Evolutionary conservation across 2,113 vertebrate genomes (phyloP).

Genomic region (Engystomops pustulosus): DNA sequence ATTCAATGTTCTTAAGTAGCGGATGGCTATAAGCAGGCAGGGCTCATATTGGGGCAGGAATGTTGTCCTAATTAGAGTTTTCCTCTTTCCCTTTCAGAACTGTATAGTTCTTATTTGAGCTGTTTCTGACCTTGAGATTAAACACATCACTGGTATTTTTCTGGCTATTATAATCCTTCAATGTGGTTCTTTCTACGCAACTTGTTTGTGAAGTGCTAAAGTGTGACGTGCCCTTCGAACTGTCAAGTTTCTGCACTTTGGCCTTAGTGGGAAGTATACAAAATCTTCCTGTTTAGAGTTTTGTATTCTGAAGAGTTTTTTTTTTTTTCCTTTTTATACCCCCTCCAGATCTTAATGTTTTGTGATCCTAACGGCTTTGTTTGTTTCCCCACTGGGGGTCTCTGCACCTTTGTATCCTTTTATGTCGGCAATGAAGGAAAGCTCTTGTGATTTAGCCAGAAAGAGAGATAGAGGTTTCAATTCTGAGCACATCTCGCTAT

Average conservation of each 20-base stretch:
- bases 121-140: slow-evolving; percentile 41
- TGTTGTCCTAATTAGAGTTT: slow-evolving; percentile 56
- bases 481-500: slow-evolving; percentile 24
- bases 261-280: slow-evolving; percentile 37
- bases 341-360: slow-evolving; percentile 38
- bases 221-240: slow-evolving; percentile 52
- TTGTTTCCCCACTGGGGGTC: slow-evolving; percentile 46
- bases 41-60: slow-evolving; percentile 31
- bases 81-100: slow-evolving; percentile 24
- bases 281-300: slow-evolving; percentile 48
- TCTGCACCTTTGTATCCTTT: slow-evolving; percentile 42
- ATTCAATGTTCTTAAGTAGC: slow-evolving; percentile 29
- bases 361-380: slow-evolving; percentile 29
- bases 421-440: background rate
- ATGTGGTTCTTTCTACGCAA: slow-evolving; percentile 16
- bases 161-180: slow-evolving; percentile 14
- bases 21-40: slow-evolving; percentile 13
- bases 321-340: slow-evolving; percentile 27
- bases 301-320: slow-evolving; percentile 44
- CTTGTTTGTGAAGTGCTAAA: slow-evolving; percentile 47
- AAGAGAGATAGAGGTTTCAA: slow-evolving; percentile 16
- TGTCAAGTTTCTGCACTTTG: slow-evolving; percentile 50
- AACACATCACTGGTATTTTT: slow-evolving; percentile 53
- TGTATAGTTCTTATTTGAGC: slow-evolving; percentile 42
- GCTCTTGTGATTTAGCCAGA: slow-evolving; percentile 25